Conservation (phyloP, 2,797 vertebrate genomes). For the Leptoclinus maculatus region DNA sequence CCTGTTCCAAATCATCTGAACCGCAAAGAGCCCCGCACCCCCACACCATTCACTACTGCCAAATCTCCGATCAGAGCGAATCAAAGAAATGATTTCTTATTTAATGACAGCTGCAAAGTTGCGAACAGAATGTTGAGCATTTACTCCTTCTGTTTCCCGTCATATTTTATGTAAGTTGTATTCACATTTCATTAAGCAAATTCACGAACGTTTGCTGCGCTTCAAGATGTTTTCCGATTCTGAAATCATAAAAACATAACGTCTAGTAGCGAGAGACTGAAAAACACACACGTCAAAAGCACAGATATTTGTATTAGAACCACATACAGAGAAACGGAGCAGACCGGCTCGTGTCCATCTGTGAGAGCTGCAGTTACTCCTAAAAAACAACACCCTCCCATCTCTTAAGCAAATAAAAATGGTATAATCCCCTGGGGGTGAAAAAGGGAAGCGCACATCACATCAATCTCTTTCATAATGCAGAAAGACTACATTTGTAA, state of each 20-base stretch:
- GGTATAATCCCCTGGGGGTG: constrained; percentile 61
- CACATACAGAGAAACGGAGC: constrained; percentile 46
- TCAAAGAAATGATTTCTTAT: constrained; percentile 65
- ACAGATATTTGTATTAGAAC: constrained; percentile 27
- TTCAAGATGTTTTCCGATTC: constrained; percentile 19
- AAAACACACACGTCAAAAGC: constrained; percentile 2
- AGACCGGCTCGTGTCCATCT: constrained; percentile 33
- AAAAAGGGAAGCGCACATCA: constrained; percentile 52
- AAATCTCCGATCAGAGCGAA: constrained; percentile 60
- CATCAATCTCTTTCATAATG: constrained; percentile 75
- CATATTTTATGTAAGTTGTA: constrained; percentile 24
- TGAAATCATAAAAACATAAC: constrained; percentile 14
- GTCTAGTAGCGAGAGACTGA: neutral
- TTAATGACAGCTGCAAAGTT: constrained; percentile 58
- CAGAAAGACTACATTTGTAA: constrained; percentile 65
- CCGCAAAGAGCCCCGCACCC: constrained; percentile 53
- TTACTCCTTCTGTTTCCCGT: constrained; percentile 27
- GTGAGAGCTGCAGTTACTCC: constrained; percentile 37
- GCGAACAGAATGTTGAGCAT: constrained; percentile 27
- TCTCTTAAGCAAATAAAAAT: constrained; percentile 66
- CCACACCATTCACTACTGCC: constrained; percentile 64
- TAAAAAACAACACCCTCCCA: constrained; percentile 27
- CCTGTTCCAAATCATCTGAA: constrained; percentile 63
- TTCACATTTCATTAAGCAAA: constrained; percentile 6
- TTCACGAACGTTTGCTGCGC: constrained; percentile 6